These are phyloP conservation scores for Drosophila parvula DNA, from an alignment of 1,140 invertebrate species.

Conservation along the genomic window DNA sequence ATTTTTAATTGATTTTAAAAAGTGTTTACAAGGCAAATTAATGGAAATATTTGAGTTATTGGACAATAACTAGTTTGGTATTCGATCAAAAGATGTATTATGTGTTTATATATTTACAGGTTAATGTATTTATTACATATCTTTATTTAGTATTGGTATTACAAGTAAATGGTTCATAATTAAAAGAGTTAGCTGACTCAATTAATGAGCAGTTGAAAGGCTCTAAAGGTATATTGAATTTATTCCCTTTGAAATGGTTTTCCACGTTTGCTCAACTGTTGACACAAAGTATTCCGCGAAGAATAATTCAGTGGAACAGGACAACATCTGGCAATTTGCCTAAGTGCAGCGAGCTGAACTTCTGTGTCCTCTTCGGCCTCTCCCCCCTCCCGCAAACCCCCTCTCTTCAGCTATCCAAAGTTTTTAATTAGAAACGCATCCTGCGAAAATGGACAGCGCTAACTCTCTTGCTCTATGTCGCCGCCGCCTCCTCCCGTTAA, in stretches of 20 bases:
- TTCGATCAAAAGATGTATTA: not conserved
- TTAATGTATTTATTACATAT: not conserved
- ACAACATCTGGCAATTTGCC: constrained; percentile 74
- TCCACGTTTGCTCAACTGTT: not conserved
- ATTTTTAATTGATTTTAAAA: constrained; percentile 7
- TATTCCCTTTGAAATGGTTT: not conserved
- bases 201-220: not conserved
- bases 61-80: not conserved
- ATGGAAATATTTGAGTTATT: not conserved
- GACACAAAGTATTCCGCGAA: constrained; percentile 2
- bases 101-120: not conserved
- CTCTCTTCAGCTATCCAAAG: constrained; percentile 44
- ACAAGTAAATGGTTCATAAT: not conserved
- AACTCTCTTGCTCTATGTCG: constrained; percentile 1
- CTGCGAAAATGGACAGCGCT: constrained; percentile 55
- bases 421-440: constrained; percentile 80
- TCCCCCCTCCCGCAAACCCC: not conserved
- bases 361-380: constrained; percentile 15
- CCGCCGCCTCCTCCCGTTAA: constrained; percentile 9
- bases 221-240: not conserved
- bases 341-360: constrained; percentile 70
- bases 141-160: no score
- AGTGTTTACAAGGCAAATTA: not conserved
- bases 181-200: not conserved
- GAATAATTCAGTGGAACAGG: constrained; percentile 38